Evolutionary conservation across 2,888 invertebrate genomes (phyloP), one percentile per base, ranked within the genome.

Genomic region (Leptopilina syphax): DNA sequence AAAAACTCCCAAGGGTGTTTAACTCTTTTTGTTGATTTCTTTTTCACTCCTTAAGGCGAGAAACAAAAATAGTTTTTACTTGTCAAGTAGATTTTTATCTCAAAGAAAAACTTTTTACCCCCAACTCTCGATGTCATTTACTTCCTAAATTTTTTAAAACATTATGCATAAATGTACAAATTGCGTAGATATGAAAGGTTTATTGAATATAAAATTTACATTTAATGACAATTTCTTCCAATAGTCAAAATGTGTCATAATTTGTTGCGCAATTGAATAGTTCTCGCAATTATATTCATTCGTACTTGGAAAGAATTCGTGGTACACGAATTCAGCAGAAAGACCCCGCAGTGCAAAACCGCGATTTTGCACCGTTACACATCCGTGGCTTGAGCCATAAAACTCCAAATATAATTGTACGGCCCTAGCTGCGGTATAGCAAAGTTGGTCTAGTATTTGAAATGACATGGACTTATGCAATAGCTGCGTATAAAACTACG

Each of bases 401-500:
- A 83, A 85, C 83, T 83, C 81, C 76, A 85, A 87, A 86, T 81
- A 80, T 85, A 87, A 87, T 88, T 83, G 78, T 82, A 65, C 76
- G 68, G 81, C 65, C 76, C 73, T 76, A 66, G 79, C 50, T 78
- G 80, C 60, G 50, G 68, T 34, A 34, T 54, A 57, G 68, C 18
- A 18, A 24, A 57, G 65, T 34, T 63, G 24, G 63, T 63, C 34
- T 70, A 70, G 54, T 27, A 70, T 57, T 79, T 50, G 82, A 82
- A 81, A 88, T 88, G 86, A 88, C 84, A 80, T 81, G 77, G 83
- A 83, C 85, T 87, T 88, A 86, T 86, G 86, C 83, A 86, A 88
- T 82, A 70, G 57, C 77, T 10, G 65, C 34, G 34, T 34, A 34
- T 34, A 34, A 34, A 34, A 34, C 34, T 34, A 34, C 34, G 34